These are phyloP conservation scores for Meliscaeva auricollis DNA, from an alignment of 2,888 invertebrate species.

Conservation along the genomic window DNA sequence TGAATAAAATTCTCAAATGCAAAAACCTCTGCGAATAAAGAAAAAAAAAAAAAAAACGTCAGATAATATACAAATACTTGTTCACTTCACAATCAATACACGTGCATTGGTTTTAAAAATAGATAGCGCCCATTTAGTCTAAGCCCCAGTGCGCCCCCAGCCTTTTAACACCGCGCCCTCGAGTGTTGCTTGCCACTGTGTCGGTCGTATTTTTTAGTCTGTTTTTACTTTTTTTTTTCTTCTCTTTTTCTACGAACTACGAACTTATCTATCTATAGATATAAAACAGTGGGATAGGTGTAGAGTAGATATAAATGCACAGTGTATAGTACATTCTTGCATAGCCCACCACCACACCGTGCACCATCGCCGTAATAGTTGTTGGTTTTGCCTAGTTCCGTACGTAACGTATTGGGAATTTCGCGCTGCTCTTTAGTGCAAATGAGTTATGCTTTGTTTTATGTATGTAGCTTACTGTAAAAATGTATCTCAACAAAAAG, in stretches of 20 bases:
- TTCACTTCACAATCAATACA: conserved; percentile 67
- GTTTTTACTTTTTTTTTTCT: background rate
- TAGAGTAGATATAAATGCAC: conserved; percentile 1
- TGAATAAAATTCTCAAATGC: conserved; percentile 41
- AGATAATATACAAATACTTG: conserved; percentile 55
- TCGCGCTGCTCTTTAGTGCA: conserved; percentile 61
- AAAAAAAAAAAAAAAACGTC: conserved; percentile 16
- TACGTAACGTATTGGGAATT: conserved; percentile 63
- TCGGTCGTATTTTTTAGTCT: conserved; percentile 14
- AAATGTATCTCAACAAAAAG: background rate
- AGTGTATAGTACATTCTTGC: conserved; percentile 3
- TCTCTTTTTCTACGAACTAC: conserved; percentile 42
- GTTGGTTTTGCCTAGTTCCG: conserved; percentile 24
- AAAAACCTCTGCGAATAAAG: conserved; percentile 33
- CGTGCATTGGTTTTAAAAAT: conserved; percentile 74
- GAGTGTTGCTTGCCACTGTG: background rate
- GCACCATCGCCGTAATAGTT: background rate
- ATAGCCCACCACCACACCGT: background rate
- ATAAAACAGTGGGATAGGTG: conserved; percentile 16
- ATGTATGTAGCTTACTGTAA: conserved; percentile 1
- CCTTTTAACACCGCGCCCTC: conserved; percentile 49
- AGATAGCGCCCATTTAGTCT: conserved; percentile 73
- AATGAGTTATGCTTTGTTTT: conserved; percentile 48
- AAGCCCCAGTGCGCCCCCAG: conserved; percentile 63
- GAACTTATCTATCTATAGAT: conserved; percentile 35